phyloP scores from a whole-genome alignment of 1,140 invertebrate species.

The Apis laboriosa region DNA sequence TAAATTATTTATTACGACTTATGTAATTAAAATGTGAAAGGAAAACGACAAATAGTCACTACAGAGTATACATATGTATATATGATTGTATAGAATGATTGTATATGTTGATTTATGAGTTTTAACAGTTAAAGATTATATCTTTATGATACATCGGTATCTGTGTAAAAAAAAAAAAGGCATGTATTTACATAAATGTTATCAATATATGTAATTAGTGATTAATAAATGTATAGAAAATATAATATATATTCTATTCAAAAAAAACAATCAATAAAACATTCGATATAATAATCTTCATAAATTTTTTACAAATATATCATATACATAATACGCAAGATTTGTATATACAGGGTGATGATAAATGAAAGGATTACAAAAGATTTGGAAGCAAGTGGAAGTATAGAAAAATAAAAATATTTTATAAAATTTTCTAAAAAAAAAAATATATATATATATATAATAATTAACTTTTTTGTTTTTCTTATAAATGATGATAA shows the following conservation, averaged over 20 bases:
- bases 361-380: neutral
- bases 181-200: conserved; percentile 44
- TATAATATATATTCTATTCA: neutral
- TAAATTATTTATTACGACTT: neutral
- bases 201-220: neutral
- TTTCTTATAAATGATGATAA: neutral
- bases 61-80: neutral
- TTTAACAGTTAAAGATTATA: neutral
- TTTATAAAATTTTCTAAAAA: neutral
- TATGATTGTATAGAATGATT: neutral
- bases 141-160: neutral
- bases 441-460: neutral
- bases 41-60: neutral
- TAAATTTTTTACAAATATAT: conserved; percentile 17
- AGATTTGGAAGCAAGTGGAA: neutral
- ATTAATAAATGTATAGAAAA: conserved; percentile 29
- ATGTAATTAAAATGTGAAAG: neutral
- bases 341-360: conserved; percentile 13
- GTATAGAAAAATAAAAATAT: neutral
- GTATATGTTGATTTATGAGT: neutral
- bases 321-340: conserved; percentile 9
- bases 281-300: conserved; percentile 11
- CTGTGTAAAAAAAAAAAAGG: neutral
- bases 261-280: conserved; percentile 16
- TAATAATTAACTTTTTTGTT: too few species aligned